A percentile compares a stretch with the other conserved stretches of the same genome.
These are phyloP conservation scores for Paralichthys olivaceus DNA, from an alignment of 2,113 vertebrate species.

Conservation along the genomic window DNA sequence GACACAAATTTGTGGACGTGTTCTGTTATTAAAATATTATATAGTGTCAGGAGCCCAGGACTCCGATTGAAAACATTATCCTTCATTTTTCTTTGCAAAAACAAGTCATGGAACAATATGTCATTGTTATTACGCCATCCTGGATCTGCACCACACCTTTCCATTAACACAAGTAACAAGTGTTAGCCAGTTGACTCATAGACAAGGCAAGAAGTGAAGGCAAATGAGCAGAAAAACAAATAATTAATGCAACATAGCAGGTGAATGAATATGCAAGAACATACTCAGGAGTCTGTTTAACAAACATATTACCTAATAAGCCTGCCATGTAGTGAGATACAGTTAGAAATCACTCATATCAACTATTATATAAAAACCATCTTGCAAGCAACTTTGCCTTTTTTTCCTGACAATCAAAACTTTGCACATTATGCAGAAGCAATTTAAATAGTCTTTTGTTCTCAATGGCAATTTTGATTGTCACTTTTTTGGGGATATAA, in stretches of 20 bases:
- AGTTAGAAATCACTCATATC: constrained; percentile 57
- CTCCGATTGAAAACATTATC: constrained; percentile 35
- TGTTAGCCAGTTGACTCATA: constrained; percentile 60
- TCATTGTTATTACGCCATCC: constrained; percentile 19
- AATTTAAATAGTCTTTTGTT: constrained; percentile 51
- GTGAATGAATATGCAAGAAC: constrained; percentile 63
- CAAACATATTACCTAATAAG: constrained; percentile 52
- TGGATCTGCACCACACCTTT: constrained; percentile 44
- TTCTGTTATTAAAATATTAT: constrained; percentile 28
- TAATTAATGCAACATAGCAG: constrained; percentile 48
- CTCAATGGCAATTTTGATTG: constrained; percentile 75
- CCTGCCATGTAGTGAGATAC: constrained; percentile 54
- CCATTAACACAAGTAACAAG: constrained; percentile 40
- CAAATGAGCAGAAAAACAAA: constrained; percentile 61
- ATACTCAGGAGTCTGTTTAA: constrained; percentile 57
- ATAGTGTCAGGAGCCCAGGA: constrained; percentile 13
- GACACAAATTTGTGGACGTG: constrained; percentile 34
- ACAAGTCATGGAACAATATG: constrained; percentile 25
- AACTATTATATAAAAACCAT: constrained; percentile 60
- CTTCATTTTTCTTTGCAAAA: constrained; percentile 37
- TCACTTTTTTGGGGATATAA: constrained; percentile 74
- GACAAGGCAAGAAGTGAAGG: constrained; percentile 78
- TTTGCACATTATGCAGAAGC: constrained; percentile 61
- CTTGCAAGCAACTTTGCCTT: constrained; percentile 52
- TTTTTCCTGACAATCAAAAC: constrained; percentile 62